These are phyloP conservation scores for Eupithecia dodoneata DNA, from an alignment of 2,888 invertebrate genomes.

Conservation along the genomic window DNA sequence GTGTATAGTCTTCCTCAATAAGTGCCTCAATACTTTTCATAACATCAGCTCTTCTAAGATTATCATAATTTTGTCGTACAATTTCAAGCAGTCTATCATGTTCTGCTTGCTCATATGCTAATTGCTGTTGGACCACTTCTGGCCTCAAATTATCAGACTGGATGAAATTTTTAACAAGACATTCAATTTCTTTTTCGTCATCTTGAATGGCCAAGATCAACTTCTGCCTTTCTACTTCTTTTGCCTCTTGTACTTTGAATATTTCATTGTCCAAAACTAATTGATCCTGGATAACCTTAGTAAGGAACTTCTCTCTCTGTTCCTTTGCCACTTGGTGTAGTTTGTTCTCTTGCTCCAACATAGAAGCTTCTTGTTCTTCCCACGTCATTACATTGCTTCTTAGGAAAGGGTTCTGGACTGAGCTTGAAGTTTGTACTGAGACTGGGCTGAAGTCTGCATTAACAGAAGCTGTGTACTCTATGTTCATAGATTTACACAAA, in stretches of 20 bases:
- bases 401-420: constrained; percentile 66
- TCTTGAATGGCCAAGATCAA: constrained; percentile 85
- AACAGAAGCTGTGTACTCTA: constrained; percentile 78
- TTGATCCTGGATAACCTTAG: constrained; percentile 85
- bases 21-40: constrained; percentile 88
- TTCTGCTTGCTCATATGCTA: constrained; percentile 87
- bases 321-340: constrained; percentile 86
- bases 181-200: constrained; percentile 87
- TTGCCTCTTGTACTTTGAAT: constrained; percentile 87
- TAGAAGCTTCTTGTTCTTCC: constrained; percentile 86
- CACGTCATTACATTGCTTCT: constrained; percentile 66
- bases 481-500: constrained; percentile 79
- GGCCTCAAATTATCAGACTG: constrained; percentile 82
- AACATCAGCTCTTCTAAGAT: constrained; percentile 87
- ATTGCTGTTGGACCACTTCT: constrained; percentile 85
- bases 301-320: constrained; percentile 85
- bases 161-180: constrained; percentile 86
- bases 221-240: constrained; percentile 85
- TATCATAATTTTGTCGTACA: constrained; percentile 82
- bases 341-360: constrained; percentile 86
- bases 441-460: constrained; percentile 59
- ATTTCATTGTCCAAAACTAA: constrained; percentile 87
- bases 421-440: constrained; percentile 61
- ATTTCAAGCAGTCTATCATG: constrained; percentile 87
- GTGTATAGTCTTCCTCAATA: constrained; percentile 86